Evolutionary conservation across 2,113 vertebrate species (phyloP).

Genomic region (Columba livia): DNA sequence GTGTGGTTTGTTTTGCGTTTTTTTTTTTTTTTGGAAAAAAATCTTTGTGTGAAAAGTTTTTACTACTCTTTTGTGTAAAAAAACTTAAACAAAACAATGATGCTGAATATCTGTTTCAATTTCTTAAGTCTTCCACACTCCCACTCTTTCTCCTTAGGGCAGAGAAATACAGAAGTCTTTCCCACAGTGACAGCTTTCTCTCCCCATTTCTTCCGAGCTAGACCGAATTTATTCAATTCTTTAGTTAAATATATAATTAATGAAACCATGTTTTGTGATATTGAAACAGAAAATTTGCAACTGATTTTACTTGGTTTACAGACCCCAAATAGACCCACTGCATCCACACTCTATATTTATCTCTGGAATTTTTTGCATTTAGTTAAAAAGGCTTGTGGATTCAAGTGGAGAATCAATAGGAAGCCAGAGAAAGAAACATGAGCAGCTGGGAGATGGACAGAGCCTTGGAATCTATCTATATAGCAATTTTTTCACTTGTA

Average conservation of each 20-base stretch:
- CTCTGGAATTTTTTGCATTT: background rate
- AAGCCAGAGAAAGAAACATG: constrained; percentile 5
- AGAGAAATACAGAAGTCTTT: background rate
- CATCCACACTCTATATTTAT: background rate
- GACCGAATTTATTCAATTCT: background rate
- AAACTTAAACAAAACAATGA: background rate
- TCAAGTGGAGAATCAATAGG: constrained; percentile 21
- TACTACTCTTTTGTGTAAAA: background rate
- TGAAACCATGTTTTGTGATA: background rate
- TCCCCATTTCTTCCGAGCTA: background rate
- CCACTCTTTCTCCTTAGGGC: background rate
- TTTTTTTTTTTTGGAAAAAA: background rate
- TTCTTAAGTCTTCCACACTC: background rate
- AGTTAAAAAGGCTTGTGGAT: background rate
- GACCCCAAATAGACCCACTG: background rate
- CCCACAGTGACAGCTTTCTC: background rate
- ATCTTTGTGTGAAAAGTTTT: background rate
- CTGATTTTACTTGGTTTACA: background rate
- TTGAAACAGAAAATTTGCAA: background rate
- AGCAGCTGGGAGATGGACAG: background rate
- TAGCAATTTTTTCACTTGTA: background rate
- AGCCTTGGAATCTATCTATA: background rate
- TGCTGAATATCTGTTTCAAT: background rate
- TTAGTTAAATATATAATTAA: background rate
- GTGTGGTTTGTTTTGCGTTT: background rate